A percentile compares a stretch with the other conserved stretches of the same genome.
These are phyloP conservation scores for Cyrtodaria siliqua DNA, from an alignment of 2,888 invertebrate genomes.

Conservation along the genomic window DNA sequence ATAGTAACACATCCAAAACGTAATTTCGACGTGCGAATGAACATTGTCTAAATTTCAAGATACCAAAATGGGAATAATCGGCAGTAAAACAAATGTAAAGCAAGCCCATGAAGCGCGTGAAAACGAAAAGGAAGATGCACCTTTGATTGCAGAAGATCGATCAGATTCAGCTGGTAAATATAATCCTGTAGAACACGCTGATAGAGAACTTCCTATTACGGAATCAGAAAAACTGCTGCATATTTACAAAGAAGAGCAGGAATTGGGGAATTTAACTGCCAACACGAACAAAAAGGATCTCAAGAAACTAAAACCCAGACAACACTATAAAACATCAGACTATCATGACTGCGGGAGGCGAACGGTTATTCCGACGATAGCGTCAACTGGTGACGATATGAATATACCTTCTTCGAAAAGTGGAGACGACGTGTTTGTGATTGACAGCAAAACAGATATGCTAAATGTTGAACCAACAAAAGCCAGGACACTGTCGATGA, in stretches of 20 bases:
- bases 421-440: not conserved
- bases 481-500: conserved; percentile 23
- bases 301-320: conserved; percentile 3
- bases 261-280: not conserved
- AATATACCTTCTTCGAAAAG: too few species aligned
- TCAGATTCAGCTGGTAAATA: not conserved
- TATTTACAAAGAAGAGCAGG: conserved; percentile 25
- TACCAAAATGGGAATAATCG: conserved; percentile 13
- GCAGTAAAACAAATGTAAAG: conserved; percentile 2
- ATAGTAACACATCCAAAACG: too few species aligned
- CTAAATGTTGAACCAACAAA: too few species aligned
- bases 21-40: too few species aligned
- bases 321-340: conserved; percentile 23
- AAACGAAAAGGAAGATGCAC: too few species aligned
- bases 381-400: too few species aligned
- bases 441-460: too few species aligned
- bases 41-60: too few species aligned
- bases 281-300: conserved; percentile 16
- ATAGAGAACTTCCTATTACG: conserved; percentile 26
- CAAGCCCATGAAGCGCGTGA: too few species aligned
- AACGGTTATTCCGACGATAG: not conserved
- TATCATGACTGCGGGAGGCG: conserved; percentile 9
- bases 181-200: not conserved
- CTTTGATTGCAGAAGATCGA: too few species aligned
- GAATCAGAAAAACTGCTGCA: conserved; percentile 41